phyloP scores from a whole-genome alignment of 2,888 invertebrate genomes.

The Acrobeloides nanus region DNA sequence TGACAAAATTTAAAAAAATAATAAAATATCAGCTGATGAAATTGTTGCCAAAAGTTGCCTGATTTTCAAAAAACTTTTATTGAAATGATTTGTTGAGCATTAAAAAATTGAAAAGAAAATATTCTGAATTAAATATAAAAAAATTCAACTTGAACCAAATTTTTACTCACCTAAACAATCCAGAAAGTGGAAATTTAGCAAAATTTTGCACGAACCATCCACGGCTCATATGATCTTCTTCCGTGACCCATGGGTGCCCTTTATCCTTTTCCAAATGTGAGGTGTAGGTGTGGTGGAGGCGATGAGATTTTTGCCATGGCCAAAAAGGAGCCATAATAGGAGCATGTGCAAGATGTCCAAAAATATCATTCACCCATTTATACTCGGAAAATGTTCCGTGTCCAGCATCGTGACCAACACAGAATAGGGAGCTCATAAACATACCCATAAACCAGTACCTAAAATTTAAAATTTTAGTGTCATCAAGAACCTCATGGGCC shows the following conservation, averaged over 20 bases:
- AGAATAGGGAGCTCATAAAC: constrained; percentile 18
- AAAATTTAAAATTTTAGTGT: constrained; percentile 7
- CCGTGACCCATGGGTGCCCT: constrained; percentile 26
- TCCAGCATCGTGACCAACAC: constrained; percentile 23
- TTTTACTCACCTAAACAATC: constrained; percentile 29
- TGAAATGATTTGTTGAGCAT: too few relatives aligned
- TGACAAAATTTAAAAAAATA: too few relatives aligned
- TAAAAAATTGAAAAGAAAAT: too few relatives aligned
- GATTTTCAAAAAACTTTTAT: too few relatives aligned
- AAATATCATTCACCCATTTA: constrained; percentile 23
- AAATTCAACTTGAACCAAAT: neutral
- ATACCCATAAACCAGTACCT: constrained; percentile 24
- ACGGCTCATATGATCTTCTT: constrained; percentile 15
- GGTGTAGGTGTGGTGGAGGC: constrained; percentile 32
- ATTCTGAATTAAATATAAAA: neutral
- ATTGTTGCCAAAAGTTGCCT: too few relatives aligned
- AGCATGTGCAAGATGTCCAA: constrained; percentile 27
- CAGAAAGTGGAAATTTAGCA: constrained; percentile 36
- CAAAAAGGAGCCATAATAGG: constrained; percentile 29
- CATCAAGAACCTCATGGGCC: too few relatives aligned
- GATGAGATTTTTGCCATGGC: constrained; percentile 23
- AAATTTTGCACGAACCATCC: constrained; percentile 21
- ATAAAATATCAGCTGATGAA: too few relatives aligned
- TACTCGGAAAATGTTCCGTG: constrained; percentile 32
- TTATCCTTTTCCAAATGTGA: constrained; percentile 34